A percentile compares a stretch with the other conserved stretches of the same genome.
phyloP scores from a whole-genome alignment of 2,113 vertebrate species.

The Hypomesus transpacificus region DNA sequence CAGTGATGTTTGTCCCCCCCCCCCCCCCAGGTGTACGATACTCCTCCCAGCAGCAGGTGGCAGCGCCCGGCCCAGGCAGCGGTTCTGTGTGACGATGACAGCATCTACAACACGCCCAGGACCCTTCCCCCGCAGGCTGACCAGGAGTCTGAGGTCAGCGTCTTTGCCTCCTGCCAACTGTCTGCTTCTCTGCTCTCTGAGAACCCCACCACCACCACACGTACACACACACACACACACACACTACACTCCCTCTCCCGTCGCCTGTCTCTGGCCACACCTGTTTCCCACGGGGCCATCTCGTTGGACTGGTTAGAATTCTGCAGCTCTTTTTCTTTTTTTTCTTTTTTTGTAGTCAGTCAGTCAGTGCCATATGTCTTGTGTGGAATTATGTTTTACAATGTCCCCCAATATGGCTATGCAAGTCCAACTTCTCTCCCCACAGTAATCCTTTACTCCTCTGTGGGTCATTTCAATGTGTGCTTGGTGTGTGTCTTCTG shows the following conservation, averaged over 20 bases:
- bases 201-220: neutral
- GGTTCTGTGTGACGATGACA: constrained; percentile 51
- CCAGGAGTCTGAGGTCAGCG: constrained; percentile 64
- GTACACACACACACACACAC: neutral
- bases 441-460: no score
- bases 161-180: neutral
- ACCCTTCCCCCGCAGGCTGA: constrained; percentile 57
- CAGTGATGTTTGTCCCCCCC: no score
- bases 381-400: no score
- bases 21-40: constrained; percentile 71
- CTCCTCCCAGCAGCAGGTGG: constrained; percentile 72
- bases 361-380: no score
- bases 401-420: no score
- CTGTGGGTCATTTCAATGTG: no score
- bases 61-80: constrained; percentile 53
- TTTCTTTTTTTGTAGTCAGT: neutral
- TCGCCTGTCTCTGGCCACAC: neutral
- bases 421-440: no score
- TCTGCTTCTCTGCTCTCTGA: neutral
- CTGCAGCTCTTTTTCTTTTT: neutral
- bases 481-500: no score
- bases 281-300: neutral
- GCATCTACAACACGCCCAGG: constrained; percentile 76
- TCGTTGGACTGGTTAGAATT: neutral
- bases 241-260: neutral